A percentile compares a stretch with the other conserved stretches of the same genome.
phyloP scores from a whole-genome alignment of 1,140 invertebrate genomes.

The Agraylea sexmaculata region DNA sequence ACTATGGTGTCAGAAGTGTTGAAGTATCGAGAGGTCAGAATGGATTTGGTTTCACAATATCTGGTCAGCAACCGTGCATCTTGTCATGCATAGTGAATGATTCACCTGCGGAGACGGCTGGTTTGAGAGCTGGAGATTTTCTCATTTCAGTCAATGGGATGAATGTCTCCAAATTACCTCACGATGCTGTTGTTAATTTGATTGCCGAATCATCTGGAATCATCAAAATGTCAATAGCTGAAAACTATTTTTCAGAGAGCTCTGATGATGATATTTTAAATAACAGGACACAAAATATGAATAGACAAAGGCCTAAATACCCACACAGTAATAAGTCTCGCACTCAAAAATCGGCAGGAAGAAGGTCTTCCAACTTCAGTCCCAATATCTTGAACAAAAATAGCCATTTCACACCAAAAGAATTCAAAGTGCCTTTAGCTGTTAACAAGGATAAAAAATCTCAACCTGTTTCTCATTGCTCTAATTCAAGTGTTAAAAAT shows the following conservation, averaged over 20 bases:
- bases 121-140: slow-evolving; percentile 81
- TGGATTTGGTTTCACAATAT: slow-evolving; percentile 87
- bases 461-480: slow-evolving; percentile 12
- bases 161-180: slow-evolving; percentile 77
- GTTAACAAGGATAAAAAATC: slow-evolving; percentile 4
- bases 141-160: slow-evolving; percentile 83
- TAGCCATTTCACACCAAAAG: slow-evolving; percentile 10
- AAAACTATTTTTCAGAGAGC: slow-evolving; percentile 79
- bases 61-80: slow-evolving; percentile 84
- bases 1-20: slow-evolving; percentile 59
- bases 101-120: slow-evolving; percentile 62
- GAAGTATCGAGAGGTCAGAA: slow-evolving; percentile 73
- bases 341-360: slow-evolving; percentile 15
- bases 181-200: slow-evolving; percentile 84
- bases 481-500: slow-evolving; percentile 19
- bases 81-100: slow-evolving; percentile 76
- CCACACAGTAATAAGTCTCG: slow-evolving; percentile 18
- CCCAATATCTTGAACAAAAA: slow-evolving; percentile 17
- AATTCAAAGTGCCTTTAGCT: slow-evolving; percentile 13
- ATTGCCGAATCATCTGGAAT: slow-evolving; percentile 72
- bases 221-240: slow-evolving; percentile 72
- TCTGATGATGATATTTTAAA: slow-evolving; percentile 19
- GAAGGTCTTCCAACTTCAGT: slow-evolving; percentile 16
- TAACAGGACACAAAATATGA: slow-evolving; percentile 11
- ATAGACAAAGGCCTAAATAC: slow-evolving; percentile 16